Conservation (phyloP, 2,888 invertebrate genomes). For the Drosophila fungiperda region DNA sequence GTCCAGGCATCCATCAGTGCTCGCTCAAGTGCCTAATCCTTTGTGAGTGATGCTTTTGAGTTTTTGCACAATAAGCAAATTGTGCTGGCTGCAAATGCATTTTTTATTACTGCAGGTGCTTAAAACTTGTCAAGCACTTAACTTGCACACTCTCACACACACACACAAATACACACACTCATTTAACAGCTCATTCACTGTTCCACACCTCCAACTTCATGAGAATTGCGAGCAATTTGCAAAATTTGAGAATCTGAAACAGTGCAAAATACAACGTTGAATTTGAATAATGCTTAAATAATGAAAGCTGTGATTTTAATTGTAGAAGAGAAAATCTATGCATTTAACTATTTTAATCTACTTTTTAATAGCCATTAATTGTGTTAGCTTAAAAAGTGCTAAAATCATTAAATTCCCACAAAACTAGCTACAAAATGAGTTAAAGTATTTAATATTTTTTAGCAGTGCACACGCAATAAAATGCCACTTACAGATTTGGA, state of each 20-base stretch:
- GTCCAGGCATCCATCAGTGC: conserved; percentile 46
- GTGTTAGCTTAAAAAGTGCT: neutral
- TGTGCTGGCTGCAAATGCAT: conserved; percentile 29
- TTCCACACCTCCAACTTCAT: conserved; percentile 7
- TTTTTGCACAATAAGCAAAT: conserved; percentile 26
- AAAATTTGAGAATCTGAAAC: conserved; percentile 13
- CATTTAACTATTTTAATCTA: neutral
- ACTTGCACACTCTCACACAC: conserved; percentile 5
- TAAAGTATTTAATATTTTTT: neutral
- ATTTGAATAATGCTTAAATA: neutral
- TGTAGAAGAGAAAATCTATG: neutral
- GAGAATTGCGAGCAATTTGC: conserved; percentile 16
- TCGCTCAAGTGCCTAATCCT: conserved; percentile 36
- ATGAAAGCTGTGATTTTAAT: neutral
- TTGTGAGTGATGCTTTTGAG: conserved; percentile 43
- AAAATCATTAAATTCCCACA: neutral
- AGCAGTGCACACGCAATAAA: conserved; percentile 22
- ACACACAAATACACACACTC: conserved; percentile 10
- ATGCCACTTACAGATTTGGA: conserved; percentile 38
- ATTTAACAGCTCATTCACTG: conserved; percentile 44
- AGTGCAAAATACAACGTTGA: neutral
- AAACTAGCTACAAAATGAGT: neutral
- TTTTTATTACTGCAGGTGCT: conserved; percentile 29
- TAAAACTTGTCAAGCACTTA: conserved; percentile 45
- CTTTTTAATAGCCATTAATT: neutral